Evolutionary conservation across 2,888 invertebrate genomes (phyloP).

Genomic region (Sminthurinus aureus): DNA sequence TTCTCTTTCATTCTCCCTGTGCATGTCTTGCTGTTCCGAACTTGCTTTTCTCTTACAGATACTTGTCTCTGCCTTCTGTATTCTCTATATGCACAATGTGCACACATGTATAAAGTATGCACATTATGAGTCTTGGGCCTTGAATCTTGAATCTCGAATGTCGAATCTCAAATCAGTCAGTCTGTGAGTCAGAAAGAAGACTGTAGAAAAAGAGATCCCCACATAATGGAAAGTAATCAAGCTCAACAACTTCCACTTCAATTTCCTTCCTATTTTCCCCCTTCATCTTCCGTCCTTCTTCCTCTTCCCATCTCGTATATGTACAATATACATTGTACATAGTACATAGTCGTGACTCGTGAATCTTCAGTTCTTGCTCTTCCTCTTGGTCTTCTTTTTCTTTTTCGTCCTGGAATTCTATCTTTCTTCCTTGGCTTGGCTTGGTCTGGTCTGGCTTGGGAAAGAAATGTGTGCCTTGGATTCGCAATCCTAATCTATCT

Average conservation of each 20-base stretch:
- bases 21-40: neutral
- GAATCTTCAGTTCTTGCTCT: too few species aligned
- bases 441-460: neutral
- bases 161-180: too few species aligned
- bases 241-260: slow-evolving; percentile 30
- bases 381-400: neutral
- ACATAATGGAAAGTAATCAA: slow-evolving; percentile 38
- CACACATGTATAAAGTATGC: neutral
- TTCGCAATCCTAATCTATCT: too few species aligned
- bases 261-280: slow-evolving; percentile 32
- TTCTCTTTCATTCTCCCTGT: neutral
- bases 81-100: too few species aligned
- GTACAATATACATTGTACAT: neutral
- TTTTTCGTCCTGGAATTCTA: neutral
- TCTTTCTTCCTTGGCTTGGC: neutral
- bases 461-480: too few species aligned
- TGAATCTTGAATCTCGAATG: neutral
- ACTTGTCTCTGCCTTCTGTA: too few species aligned
- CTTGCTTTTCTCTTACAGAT: too few species aligned
- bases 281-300: slow-evolving; percentile 11
- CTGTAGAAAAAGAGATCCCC: slow-evolving; percentile 20
- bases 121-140: neutral
- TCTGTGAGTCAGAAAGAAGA: neutral
- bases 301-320: slow-evolving; percentile 4
- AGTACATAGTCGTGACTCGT: too few species aligned